These are phyloP conservation scores for Drosophila cognata DNA, from an alignment of 2,888 invertebrate genomes.

Conservation along the genomic window DNA sequence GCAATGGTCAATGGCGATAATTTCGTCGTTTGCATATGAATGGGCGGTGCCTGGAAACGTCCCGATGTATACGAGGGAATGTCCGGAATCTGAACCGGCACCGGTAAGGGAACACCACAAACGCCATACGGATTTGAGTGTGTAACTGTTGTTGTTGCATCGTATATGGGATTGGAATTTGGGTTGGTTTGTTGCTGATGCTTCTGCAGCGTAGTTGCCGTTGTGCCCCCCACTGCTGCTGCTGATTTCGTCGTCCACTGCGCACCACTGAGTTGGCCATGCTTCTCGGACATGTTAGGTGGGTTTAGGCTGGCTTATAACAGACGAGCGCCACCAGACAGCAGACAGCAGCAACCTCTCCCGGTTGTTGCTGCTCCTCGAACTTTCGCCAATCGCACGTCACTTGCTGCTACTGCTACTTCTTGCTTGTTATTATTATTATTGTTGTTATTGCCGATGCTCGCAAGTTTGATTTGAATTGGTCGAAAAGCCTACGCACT, in stretches of 20 bases:
- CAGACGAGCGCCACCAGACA: slow-evolving; percentile 22
- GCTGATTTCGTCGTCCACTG: slow-evolving; percentile 83
- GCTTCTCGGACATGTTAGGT: slow-evolving; percentile 84
- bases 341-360: slow-evolving; percentile 32
- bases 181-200: slow-evolving; percentile 34
- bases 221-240: slow-evolving; percentile 46
- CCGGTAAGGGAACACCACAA: slow-evolving; percentile 42
- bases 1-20: slow-evolving; percentile 56
- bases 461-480: slow-evolving; percentile 34
- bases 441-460: slow-evolving; percentile 29
- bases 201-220: slow-evolving; percentile 52
- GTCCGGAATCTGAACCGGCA: slow-evolving; percentile 49
- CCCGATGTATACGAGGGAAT: slow-evolving; percentile 62
- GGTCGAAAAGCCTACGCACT: slow-evolving; percentile 51
- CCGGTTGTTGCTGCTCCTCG: slow-evolving; percentile 30
- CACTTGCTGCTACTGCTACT: slow-evolving; percentile 27
- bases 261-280: slow-evolving; percentile 80
- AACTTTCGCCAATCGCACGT: slow-evolving; percentile 34
- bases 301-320: slow-evolving; percentile 30
- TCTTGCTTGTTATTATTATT: slow-evolving; percentile 34
- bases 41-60: slow-evolving; percentile 79
- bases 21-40: slow-evolving; percentile 62
- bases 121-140: slow-evolving; percentile 57
- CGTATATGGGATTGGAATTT: slow-evolving; percentile 43
- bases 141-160: slow-evolving; percentile 34